phyloP scores from a whole-genome alignment of 1,140 invertebrate species.

The Lamellibrachia luymesi region DNA sequence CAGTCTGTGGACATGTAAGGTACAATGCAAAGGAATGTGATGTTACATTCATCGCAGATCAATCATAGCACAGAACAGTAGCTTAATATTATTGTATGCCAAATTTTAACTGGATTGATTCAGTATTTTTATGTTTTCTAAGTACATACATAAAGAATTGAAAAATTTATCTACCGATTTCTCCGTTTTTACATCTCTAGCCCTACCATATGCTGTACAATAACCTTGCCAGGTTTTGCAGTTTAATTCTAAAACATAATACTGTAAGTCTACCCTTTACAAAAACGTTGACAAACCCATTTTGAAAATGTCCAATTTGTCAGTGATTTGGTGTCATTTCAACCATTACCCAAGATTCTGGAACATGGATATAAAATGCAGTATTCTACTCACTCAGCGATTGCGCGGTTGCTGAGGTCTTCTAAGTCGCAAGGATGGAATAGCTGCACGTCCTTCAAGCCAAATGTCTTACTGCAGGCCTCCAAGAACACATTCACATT shows the following conservation, averaged over 20 bases:
- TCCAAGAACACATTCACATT: slow-evolving; percentile 52
- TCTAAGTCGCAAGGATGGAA: slow-evolving; percentile 53
- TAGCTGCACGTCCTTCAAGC: slow-evolving; percentile 47
- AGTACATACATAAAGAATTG: neutral
- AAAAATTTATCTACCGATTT: neutral
- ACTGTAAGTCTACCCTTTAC: neutral
- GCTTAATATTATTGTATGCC: neutral
- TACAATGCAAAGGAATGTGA: neutral
- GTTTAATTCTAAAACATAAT: neutral
- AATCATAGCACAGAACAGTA: neutral
- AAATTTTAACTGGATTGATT: neutral
- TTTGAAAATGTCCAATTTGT: neutral
- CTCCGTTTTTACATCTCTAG: no score
- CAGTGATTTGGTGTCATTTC: neutral
- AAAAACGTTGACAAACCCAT: neutral
- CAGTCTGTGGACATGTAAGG: neutral
- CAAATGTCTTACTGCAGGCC: slow-evolving; percentile 48
- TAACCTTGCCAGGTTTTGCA: neutral
- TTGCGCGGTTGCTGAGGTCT: slow-evolving; percentile 43
- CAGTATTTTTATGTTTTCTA: neutral
- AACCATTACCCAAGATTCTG: neutral
- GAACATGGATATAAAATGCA: neutral
- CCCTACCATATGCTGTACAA: neutral
- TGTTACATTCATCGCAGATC: neutral
- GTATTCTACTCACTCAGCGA: neutral